Base-by-base conservation (phyloP, 2,797 vertebrate genomes). In the Sebastiscus albofasciatus region DNA sequence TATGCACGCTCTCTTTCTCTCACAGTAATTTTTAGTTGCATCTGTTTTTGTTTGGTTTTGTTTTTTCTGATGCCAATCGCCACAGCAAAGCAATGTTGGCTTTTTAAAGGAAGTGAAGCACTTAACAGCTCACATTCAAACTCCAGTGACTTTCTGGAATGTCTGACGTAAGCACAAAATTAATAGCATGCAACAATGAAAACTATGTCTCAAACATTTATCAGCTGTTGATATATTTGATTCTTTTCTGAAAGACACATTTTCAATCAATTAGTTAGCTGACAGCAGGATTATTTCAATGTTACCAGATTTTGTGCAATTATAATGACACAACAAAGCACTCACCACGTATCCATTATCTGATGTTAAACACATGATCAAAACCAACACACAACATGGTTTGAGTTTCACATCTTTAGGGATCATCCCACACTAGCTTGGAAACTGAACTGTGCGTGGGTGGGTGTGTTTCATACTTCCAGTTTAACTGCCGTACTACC, bases 351-450 rank as follows among this genome's bases (percentile, higher is more conserved):
- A 72, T 81, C 36, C 58, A 75, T 59, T 71, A 67, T 82, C 52
- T 83, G 64, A 87, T 66, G 74, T 85, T 56, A 82, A 88, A 80
- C 85, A 82, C 74, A 81, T 85, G 74, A 90, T 86, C 71, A 90
- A 82, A 87, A 84, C 80, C 83, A 77, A 76, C 22, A 77, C 67
- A 79, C 55, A 64, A 67, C 69, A 68, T 36, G 58, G 84, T 84
- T 82, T 89, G 69, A 77, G 80, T 92, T 90, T 87, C 79, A 90
- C 76, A 87, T 90, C 84, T 90, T 90, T 68, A 69, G 67, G 84
- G 88, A 92, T 83, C 79, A 81, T 91, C 86, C 88, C 86, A 89
- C 89, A 85, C 77, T 64, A n/a, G 69, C 76, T 85, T 88, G 85
- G 85, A 93, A 88, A 93, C 64, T 60, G 56, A 82, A 64, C 46